Evolutionary conservation across 2,888 invertebrate genomes (phyloP).

Genomic region (Drosophila lacicola): DNA sequence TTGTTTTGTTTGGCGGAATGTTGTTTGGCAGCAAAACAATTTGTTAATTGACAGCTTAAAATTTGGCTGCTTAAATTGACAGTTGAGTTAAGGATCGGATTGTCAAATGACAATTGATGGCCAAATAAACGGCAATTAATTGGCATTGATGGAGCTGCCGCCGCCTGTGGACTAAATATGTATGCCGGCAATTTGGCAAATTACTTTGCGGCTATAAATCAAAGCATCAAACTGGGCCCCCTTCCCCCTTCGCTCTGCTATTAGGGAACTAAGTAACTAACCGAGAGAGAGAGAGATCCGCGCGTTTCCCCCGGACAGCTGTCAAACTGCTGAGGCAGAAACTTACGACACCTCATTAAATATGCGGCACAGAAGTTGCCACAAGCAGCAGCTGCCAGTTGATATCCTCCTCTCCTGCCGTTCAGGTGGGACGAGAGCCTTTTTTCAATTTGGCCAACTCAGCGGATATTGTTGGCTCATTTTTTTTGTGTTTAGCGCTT

Average conservation of each 20-base stretch:
- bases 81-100: conserved; percentile 32
- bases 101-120: conserved; percentile 65
- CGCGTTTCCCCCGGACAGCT: conserved; percentile 54
- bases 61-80: conserved; percentile 27
- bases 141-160: conserved; percentile 69
- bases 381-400: conserved; percentile 23
- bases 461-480: conserved; percentile 35
- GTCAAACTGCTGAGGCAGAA: conserved; percentile 66
- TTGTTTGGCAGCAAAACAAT: conserved; percentile 32
- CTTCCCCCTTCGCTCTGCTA: neutral
- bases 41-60: conserved; percentile 56
- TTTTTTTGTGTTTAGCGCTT: conserved; percentile 2
- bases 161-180: conserved; percentile 9
- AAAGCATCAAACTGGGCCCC: conserved; percentile 45
- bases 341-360: conserved; percentile 65
- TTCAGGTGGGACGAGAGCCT: conserved; percentile 34
- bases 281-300: conserved; percentile 4
- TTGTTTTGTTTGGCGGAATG: neutral
- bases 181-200: conserved; percentile 55
- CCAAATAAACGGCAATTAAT: conserved; percentile 71
- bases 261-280: conserved; percentile 24
- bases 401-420: conserved; percentile 16
- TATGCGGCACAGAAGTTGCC: conserved; percentile 55
- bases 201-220: conserved; percentile 71
- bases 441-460: conserved; percentile 65